These are phyloP conservation scores for Eunapius fragilis DNA, from an alignment of 37 sponge, comb jelly and placozoan genomes.

Conservation along the genomic window DNA sequence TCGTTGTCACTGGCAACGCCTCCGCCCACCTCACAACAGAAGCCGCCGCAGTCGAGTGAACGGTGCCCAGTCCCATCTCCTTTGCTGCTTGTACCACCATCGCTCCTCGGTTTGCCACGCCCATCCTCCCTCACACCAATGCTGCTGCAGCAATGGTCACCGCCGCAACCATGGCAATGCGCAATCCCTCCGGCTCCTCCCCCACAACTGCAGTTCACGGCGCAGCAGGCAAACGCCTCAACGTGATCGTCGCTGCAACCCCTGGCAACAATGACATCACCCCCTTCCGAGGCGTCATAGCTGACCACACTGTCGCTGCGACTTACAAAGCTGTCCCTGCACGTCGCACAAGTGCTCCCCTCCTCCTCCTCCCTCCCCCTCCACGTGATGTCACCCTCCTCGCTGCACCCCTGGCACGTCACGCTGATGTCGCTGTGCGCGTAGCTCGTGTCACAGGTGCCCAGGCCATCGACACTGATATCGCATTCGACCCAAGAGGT, in stretches of 20 bases:
- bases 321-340: neutral
- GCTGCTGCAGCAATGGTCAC: slow-evolving; percentile 1
- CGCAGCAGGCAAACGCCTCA: neutral
- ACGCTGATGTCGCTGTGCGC: neutral
- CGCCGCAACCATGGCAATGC: neutral
- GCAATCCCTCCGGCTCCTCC: neutral
- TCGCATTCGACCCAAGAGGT: too few relatives aligned
- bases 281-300: neutral
- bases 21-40: neutral
- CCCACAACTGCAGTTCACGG: neutral
- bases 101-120: too few relatives aligned
- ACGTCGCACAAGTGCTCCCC: too few relatives aligned
- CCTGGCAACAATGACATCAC: neutral
- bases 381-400: too few relatives aligned
- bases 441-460: neutral
- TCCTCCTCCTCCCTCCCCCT: too few relatives aligned
- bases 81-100: too few relatives aligned
- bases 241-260: neutral
- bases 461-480: too few relatives aligned
- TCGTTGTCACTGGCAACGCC: neutral
- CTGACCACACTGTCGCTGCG: neutral
- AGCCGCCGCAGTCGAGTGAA: neutral
- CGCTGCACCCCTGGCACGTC: neutral
- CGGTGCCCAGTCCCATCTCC: neutral
- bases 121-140: neutral